Conservation (phyloP, 2,797 vertebrate genomes). For the Lindbergichthys nudifrons region DNA sequence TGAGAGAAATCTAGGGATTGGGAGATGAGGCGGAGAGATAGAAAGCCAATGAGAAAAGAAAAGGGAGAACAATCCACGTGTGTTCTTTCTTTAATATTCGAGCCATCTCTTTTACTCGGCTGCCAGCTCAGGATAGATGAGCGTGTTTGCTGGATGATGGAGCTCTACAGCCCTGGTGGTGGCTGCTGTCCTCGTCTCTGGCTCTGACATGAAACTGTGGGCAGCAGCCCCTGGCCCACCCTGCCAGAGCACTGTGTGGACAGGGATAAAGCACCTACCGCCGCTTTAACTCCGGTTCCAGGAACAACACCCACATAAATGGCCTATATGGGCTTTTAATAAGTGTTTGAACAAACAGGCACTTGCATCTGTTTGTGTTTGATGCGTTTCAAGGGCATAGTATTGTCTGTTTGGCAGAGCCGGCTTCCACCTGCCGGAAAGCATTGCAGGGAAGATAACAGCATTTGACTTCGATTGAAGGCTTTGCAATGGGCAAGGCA, state of each 20-base stretch:
- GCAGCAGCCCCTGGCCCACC: conserved; percentile 32
- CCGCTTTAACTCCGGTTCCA: conserved; percentile 56
- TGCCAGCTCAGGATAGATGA: conserved; percentile 62
- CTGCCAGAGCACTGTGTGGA: conserved; percentile 66
- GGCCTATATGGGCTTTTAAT: conserved; percentile 64
- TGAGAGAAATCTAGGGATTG: conserved; percentile 50
- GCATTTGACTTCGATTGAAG: conserved; percentile 54
- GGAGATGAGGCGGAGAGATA: conserved; percentile 32
- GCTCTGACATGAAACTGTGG: conserved; percentile 73
- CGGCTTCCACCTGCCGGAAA: conserved; percentile 51
- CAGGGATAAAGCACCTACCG: conserved; percentile 55
- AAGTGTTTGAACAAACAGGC: conserved; percentile 56
- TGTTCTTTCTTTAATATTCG: conserved; percentile 31
- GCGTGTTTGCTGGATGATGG: conserved; percentile 58
- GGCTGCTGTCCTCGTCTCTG: conserved; percentile 56
- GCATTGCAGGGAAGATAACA: conserved; percentile 46
- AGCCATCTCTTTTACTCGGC: conserved; percentile 52
- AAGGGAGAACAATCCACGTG: conserved; percentile 42
- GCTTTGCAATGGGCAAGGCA: conserved; percentile 47
- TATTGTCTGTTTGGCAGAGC: conserved; percentile 38
- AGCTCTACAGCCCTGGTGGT: conserved; percentile 53
- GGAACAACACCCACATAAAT: conserved; percentile 63
- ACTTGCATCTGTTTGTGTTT: conserved; percentile 60
- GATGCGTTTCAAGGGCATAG: conserved; percentile 62
- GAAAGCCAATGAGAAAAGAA: conserved; percentile 43